Conservation (phyloP, 2,797 vertebrate genomes). For the Poeciliopsis presidionis region DNA sequence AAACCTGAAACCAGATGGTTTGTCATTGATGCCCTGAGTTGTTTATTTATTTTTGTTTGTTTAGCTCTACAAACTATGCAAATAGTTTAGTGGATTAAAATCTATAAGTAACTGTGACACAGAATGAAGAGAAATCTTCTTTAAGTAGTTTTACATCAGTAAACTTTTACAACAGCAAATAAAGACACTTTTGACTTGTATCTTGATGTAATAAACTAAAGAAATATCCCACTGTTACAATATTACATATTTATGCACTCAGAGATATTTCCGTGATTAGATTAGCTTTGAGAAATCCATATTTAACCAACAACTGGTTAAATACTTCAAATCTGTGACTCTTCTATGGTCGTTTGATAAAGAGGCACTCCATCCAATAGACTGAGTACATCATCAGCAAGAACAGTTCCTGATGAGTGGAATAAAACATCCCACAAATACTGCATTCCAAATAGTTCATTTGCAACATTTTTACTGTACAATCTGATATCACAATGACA, state of each 20-base stretch:
- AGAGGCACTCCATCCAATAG: neutral
- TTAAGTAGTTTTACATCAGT: neutral
- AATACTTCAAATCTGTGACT: neutral
- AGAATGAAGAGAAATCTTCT: neutral
- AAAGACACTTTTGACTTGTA: neutral
- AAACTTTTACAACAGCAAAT: neutral
- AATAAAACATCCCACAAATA: neutral
- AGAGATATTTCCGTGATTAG: neutral
- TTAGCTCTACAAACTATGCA: conserved; percentile 2
- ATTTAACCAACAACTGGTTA: neutral
- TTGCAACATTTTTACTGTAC: neutral
- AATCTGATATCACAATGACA: neutral
- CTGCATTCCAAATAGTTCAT: neutral
- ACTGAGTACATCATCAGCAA: neutral
- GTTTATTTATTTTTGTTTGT: neutral
- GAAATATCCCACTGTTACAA: neutral
- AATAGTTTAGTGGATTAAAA: neutral
- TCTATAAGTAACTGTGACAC: neutral
- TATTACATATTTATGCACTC: neutral
- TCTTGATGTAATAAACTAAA: neutral
- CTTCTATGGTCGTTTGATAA: neutral
- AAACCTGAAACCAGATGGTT: neutral
- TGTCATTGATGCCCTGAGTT: neutral
- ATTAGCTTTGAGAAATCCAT: neutral
- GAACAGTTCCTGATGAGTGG: neutral